Conservation (phyloP, 1,140 invertebrate genomes). For the Zophobas atratus region DNA sequence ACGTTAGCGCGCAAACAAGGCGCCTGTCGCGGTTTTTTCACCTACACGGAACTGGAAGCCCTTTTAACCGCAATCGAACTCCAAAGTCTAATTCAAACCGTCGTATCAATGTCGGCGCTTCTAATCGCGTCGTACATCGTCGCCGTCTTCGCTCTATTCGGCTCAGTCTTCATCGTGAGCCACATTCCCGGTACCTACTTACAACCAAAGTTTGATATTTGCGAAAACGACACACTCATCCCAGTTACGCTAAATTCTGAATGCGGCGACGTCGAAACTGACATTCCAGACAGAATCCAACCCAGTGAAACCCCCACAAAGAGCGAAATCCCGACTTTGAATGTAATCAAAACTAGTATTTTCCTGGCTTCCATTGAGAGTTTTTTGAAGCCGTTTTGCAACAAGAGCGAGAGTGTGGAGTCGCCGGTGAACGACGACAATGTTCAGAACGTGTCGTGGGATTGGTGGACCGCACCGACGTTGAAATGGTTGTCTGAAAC, state of each 20-base stretch:
- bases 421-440: conserved; percentile 17
- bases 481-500: conserved; percentile 69
- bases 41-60: conserved; percentile 85
- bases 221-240: not conserved
- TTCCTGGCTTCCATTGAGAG: conserved; percentile 62
- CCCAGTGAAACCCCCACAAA: not conserved
- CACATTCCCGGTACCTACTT: conserved; percentile 71
- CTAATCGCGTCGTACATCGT: conserved; percentile 81
- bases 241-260: not conserved
- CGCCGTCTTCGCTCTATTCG: conserved; percentile 79
- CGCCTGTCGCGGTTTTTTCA: conserved; percentile 82
- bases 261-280: not conserved
- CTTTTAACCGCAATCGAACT: conserved; percentile 73
- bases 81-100: conserved; percentile 70
- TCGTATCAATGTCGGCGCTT: conserved; percentile 76
- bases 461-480: conserved; percentile 70
- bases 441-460: conserved; percentile 61
- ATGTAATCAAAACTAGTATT: conserved; percentile 64
- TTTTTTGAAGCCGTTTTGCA: conserved; percentile 10
- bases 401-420: conserved; percentile 45
- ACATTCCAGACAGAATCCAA: conserved; percentile 8
- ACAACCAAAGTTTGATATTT: conserved; percentile 45
- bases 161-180: conserved; percentile 77
- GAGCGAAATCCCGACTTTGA: conserved; percentile 50
- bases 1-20: conserved; percentile 82